Percentiles rank a stretch among this genome's conserved stretches.
These are phyloP conservation scores for Cantharis nigra DNA, from an alignment of 2,888 invertebrate genomes.

Conservation along the genomic window DNA sequence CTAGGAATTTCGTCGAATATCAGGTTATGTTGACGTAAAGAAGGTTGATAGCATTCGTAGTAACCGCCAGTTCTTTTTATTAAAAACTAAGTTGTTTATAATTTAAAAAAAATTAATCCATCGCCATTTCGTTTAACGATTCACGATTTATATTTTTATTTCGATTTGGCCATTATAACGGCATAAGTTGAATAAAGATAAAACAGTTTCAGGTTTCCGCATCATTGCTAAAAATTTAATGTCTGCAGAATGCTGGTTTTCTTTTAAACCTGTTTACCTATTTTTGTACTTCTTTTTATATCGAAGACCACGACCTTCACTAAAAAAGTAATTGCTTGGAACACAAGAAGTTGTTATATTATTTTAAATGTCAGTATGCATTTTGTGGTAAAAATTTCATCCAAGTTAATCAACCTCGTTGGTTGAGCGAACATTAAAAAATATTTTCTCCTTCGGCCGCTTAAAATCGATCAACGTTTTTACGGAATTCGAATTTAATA, in stretches of 20 bases:
- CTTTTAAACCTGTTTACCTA: slow-evolving; percentile 29
- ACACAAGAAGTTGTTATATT: neutral
- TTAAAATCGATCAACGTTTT: neutral
- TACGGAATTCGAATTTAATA: too few species aligned
- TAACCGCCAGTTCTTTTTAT: neutral
- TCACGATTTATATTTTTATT: neutral
- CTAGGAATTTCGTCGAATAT: neutral
- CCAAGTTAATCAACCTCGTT: neutral
- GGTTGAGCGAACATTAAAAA: neutral
- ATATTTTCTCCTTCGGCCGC: neutral
- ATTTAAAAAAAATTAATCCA: neutral
- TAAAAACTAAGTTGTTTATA: neutral
- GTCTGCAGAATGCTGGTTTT: slow-evolving; percentile 26
- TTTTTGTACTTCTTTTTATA: slow-evolving; percentile 28
- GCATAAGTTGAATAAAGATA: slow-evolving; percentile 15
- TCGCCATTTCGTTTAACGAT: neutral
- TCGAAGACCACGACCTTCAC: slow-evolving; percentile 26
- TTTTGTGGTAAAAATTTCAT: neutral
- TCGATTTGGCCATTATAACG: slow-evolving; percentile 1
- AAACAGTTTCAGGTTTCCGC: slow-evolving; percentile 13
- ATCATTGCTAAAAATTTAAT: neutral
- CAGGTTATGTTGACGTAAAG: neutral
- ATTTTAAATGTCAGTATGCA: slow-evolving; percentile 1
- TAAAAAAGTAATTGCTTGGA: slow-evolving; percentile 18
- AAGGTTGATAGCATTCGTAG: neutral